Base-by-base conservation (phyloP, 2,888 invertebrate species). In the Euproctis similis region DNA sequence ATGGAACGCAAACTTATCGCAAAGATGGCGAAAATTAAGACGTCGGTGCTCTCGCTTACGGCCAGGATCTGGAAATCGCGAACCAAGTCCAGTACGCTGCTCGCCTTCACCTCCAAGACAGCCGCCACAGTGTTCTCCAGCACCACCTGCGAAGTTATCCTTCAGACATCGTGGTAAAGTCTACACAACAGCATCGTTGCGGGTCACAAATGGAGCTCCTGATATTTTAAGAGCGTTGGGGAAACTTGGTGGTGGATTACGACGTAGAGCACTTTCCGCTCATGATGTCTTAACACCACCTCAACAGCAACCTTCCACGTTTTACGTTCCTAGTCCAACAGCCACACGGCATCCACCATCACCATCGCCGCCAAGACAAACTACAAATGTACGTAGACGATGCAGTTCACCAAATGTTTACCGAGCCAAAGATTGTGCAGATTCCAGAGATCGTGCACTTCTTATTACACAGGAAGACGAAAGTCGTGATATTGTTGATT, bases 1-100 rank as follows among this genome's bases (percentile, higher is more conserved):
- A 57, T 90, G 90, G 90, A 91, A 91, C 66, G 90, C 90, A 44
- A 91, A 90, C 59, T 86, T 92, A 43, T 90, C 91, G 26, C 91
- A 92, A 67, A 86, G 90, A 77, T 92, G 92, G 92, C 85, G 91
- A 47, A 88, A 90, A 57, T 77, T 92, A 36, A 87, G 91, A 14
- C 86, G 91, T 34, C 87, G 91, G 47, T 92, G 91, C 65, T 88
- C 89, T 29, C 86, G 90, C 28, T 77, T 91, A 36, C 86, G 91
- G 46, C 91, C 91, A 49, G 87, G 88, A 12, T 86, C 88, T 6
- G 84, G 87, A 3, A 85, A 78, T 39, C 75, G 82, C 3, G 87
- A 87, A 38, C 76, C 81, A 11, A 86, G 85, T 39, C 86, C 87
- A 18, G 82, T 87, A 8, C 86, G 87, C 30, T 80, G 86, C 37